Percentiles rank a stretch among this genome's conserved stretches.
Evolutionary conservation across 2,797 vertebrate genomes (phyloP).

Genomic region (Eupleurogrammus muticus): DNA sequence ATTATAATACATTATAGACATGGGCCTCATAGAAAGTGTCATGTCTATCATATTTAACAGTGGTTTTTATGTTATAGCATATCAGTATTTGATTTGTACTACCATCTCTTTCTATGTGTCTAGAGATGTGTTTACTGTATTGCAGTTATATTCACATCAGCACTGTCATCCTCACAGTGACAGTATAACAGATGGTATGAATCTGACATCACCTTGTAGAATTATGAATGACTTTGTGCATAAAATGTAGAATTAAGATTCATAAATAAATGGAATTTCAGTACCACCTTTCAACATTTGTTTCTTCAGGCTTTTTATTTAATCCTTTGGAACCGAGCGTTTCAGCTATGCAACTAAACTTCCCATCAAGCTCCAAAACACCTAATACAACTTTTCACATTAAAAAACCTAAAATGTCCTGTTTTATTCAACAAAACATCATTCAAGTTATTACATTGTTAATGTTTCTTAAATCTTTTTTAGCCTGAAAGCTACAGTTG

Average conservation of each 20-base stretch:
- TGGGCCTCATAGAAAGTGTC: too few species aligned
- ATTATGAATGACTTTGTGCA: background rate
- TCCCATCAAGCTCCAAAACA: too few species aligned
- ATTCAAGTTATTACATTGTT: too few species aligned
- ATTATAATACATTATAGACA: too few species aligned
- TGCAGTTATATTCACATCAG: background rate
- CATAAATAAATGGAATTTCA: background rate
- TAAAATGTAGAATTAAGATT: background rate
- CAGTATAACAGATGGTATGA: background rate
- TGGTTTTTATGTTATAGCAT: background rate
- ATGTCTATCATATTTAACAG: too few species aligned
- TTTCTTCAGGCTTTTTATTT: background rate
- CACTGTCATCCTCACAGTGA: background rate
- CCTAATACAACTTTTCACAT: too few species aligned
- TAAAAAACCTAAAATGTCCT: too few species aligned
- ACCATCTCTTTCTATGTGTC: background rate
- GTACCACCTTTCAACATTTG: background rate
- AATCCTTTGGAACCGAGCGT: too few species aligned
- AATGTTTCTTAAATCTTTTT: too few species aligned
- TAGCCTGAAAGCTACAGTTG: too few species aligned
- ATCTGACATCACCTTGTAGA: background rate
- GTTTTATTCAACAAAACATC: too few species aligned
- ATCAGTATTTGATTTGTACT: background rate
- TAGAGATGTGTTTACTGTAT: background rate
- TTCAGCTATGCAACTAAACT: too few species aligned